Percentiles rank a stretch among this genome's conserved stretches.
Conservation (phyloP, 2,888 invertebrate species). For the Entomobrya multifasciata region DNA sequence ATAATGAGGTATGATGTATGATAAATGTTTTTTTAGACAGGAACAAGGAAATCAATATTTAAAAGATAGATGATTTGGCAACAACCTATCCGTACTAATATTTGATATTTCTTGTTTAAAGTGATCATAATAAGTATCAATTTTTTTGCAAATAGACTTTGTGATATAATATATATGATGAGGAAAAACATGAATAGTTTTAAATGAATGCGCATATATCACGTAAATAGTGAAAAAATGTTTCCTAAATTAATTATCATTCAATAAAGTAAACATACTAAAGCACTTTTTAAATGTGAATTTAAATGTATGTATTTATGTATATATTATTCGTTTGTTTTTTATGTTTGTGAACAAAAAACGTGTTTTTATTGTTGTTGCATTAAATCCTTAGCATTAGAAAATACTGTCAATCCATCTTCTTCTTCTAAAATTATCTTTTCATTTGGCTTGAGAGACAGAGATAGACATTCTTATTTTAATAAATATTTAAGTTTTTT, state of each 20-base stretch:
- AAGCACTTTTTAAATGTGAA: conserved; percentile 41
- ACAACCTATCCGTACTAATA: not conserved
- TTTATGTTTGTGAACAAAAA: conserved; percentile 57
- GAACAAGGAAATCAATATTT: not conserved
- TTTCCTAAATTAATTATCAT: not conserved
- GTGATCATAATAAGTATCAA: too few species aligned
- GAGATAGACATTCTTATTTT: conserved; percentile 25
- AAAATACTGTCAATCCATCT: conserved; percentile 73
- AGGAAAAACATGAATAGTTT: conserved; percentile 15
- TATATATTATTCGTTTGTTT: conserved; percentile 25
- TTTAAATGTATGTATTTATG: conserved; percentile 25
- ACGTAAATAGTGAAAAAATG: conserved; percentile 10
- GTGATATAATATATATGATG: conserved; percentile 14
- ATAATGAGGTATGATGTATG: not conserved
- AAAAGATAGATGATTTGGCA: conserved; percentile 9
- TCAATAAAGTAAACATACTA: too few species aligned
- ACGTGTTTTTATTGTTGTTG: conserved; percentile 62
- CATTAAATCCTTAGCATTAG: conserved; percentile 65
- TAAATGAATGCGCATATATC: conserved; percentile 12
- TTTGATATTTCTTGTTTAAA: not conserved
- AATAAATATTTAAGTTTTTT: conserved; percentile 34
- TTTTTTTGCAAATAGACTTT: conserved; percentile 29
- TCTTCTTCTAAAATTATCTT: conserved; percentile 49
- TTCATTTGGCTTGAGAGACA: conserved; percentile 59
- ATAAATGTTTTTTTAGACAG: not conserved